These are phyloP conservation scores for Chlorocebus sabaeus DNA, from an alignment of 2,113 vertebrate species.

Conservation along the genomic window DNA sequence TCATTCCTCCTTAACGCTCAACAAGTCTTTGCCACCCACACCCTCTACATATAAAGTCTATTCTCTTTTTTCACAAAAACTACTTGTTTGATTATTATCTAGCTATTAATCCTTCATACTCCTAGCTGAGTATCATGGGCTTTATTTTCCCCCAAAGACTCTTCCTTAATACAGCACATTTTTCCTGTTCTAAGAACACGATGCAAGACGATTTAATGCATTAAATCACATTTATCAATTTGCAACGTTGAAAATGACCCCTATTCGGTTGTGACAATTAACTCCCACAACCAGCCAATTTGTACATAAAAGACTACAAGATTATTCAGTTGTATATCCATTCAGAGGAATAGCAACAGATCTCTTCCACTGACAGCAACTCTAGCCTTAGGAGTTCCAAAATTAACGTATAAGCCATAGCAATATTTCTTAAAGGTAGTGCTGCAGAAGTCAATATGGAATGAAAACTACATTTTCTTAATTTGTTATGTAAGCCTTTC, in stretches of 20 bases:
- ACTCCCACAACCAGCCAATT: conserved; percentile 26
- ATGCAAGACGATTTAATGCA: conserved; percentile 44
- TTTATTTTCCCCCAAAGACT: neutral
- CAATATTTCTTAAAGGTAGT: conserved; percentile 65
- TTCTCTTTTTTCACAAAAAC: neutral
- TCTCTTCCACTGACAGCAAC: neutral
- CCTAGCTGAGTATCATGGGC: neutral
- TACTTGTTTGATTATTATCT: neutral
- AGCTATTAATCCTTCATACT: neutral
- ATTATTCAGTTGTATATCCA: neutral
- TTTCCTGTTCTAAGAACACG: neutral
- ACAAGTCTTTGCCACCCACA: neutral
- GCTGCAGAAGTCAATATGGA: conserved; percentile 48
- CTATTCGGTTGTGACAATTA: conserved; percentile 46
- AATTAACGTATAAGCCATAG: conserved; percentile 43
- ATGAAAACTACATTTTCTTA: conserved; percentile 60
- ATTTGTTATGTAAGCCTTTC: conserved; percentile 55
- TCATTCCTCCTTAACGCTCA: neutral
- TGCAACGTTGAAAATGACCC: conserved; percentile 57
- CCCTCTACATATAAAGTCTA: neutral
- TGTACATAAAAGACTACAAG: conserved; percentile 48
- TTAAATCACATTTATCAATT: conserved; percentile 31
- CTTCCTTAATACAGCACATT: neutral
- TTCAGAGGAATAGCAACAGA: neutral
- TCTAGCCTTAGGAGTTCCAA: conserved; percentile 41